Evolutionary conservation across 2,888 invertebrate genomes (phyloP), one percentile per base, ranked within the genome.

Genomic region (Ectobius pallidus): DNA sequence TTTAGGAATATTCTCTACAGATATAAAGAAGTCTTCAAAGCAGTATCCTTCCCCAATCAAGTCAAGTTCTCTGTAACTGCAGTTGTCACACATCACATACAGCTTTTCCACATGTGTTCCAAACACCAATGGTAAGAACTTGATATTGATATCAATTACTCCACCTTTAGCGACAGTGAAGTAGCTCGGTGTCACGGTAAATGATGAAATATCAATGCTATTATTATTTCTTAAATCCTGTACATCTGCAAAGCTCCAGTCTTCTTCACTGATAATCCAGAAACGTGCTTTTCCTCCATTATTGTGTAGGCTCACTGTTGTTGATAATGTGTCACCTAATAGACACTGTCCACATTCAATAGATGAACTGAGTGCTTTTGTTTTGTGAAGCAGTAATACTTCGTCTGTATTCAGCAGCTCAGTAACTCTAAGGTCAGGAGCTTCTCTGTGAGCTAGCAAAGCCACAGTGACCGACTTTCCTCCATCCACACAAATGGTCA

Each of bases 71-170:
- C n/a, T 3, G n/a, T 14, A 46, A n/a, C n/a, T 46, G n/a, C 18
- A 46, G 46, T 46, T 46, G n/a, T 46, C 46, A n/a, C 46, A 46
- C 46, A 46, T 46, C n/a, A 46, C 46, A n/a, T 46, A 46, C n/a
- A 46, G n/a, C n/a, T 46, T 46, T n/a, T 46, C 46, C n/a, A n/a
- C n/a, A 46, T 46, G 46, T n/a, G n/a, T 4, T 14, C 46, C 46
- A n/a, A n/a, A n/a, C 4, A 11, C n/a, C 4, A n/a, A 14, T n/a
- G 46, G 46, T 46, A 11, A n/a, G n/a, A 46, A 46, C n/a, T n/a
- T 11, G 16, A 46, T n/a, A n/a, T 46, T 11, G n/a, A 46, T 46
- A n/a, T n/a, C 46, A 46, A 46, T 46, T 4, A n/a, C 18, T 11
- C 18, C 46, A 46, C 46, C 46, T n/a, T 46, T 46, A n/a, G 11